Percentiles rank a stretch among this genome's conserved stretches.
phyloP scores from a whole-genome alignment of 2,888 invertebrate genomes.

The Pandemis heparana region DNA sequence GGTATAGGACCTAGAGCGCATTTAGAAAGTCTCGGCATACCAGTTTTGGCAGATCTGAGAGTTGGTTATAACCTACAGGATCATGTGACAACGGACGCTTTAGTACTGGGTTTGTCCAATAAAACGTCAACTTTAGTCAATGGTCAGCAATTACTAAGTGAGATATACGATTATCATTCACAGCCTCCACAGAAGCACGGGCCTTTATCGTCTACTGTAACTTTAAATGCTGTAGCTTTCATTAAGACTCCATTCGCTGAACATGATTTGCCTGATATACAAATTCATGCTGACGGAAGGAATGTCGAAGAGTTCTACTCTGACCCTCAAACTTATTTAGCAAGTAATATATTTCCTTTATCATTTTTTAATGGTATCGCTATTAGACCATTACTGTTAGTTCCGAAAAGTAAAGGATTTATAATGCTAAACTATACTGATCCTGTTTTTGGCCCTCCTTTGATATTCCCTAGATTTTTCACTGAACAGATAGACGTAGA shows the following conservation, averaged over 20 bases:
- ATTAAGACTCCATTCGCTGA: slow-evolving; percentile 83
- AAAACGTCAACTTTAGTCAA: slow-evolving; percentile 80
- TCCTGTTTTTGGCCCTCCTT: slow-evolving; percentile 89
- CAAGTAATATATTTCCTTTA: slow-evolving; percentile 82
- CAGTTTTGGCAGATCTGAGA: slow-evolving; percentile 87
- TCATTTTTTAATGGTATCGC: slow-evolving; percentile 87
- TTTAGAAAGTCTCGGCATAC: slow-evolving; percentile 78
- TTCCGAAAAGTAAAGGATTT: slow-evolving; percentile 87
- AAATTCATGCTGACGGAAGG: slow-evolving; percentile 87
- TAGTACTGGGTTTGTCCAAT: slow-evolving; percentile 78
- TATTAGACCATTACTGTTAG: slow-evolving; percentile 86
- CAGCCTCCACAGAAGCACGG: slow-evolving; percentile 74
- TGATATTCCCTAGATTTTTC: slow-evolving; percentile 90
- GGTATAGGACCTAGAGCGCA: slow-evolving; percentile 88
- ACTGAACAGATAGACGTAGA: slow-evolving; percentile 87
- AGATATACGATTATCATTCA: slow-evolving; percentile 74
- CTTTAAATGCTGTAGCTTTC: slow-evolving; percentile 86
- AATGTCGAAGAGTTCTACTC: slow-evolving; percentile 85
- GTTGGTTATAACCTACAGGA: slow-evolving; percentile 92
- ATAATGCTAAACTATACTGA: slow-evolving; percentile 88
- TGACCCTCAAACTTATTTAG: slow-evolving; percentile 83
- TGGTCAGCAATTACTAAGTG: slow-evolving; percentile 68
- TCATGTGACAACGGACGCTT: slow-evolving; percentile 88
- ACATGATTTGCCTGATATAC: slow-evolving; percentile 87
- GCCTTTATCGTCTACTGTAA: slow-evolving; percentile 83